Conservation (phyloP, 2,797 vertebrate genomes). For the Protosalanx chinensis region DNA sequence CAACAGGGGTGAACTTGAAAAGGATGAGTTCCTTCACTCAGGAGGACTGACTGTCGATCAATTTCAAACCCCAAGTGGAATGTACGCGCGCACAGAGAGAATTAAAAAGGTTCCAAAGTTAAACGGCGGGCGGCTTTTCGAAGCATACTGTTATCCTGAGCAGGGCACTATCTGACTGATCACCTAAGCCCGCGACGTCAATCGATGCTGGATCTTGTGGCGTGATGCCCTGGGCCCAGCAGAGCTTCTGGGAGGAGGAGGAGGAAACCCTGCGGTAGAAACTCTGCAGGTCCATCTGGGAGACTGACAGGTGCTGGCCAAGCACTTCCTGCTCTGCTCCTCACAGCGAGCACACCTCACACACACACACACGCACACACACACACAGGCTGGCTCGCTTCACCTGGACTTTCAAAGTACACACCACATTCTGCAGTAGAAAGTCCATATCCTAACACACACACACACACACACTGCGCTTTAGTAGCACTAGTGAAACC, state of each 20-base stretch:
- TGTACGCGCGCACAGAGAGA: too few species aligned
- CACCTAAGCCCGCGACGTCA: too few species aligned
- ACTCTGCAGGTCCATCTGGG: constrained; percentile 54
- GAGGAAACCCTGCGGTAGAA: constrained; percentile 34
- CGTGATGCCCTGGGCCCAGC: constrained; percentile 19
- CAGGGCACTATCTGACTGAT: too few species aligned
- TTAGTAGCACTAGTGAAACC: too few species aligned
- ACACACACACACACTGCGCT: constrained; percentile 16
- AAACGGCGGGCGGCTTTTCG: too few species aligned
- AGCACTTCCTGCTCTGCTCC: constrained; percentile 27
- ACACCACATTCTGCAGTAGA: too few species aligned
- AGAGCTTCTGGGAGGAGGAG: constrained; percentile 24
- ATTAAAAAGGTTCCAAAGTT: too few species aligned
- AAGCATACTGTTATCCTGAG: too few species aligned
- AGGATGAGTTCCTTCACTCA: constrained; percentile 8
- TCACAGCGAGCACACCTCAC: neutral
- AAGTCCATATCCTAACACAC: neutral
- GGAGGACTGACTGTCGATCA: neutral
- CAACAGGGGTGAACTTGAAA: neutral
- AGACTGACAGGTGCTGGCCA: constrained; percentile 31
- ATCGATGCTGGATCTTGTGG: neutral
- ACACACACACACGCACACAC: constrained; percentile 5
- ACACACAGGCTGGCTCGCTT: neutral
- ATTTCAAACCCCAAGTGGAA: neutral
- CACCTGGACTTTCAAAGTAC: too few species aligned